Base-by-base conservation (phyloP, 2,797 vertebrate genomes). In the Cirrhinus molitorella region DNA sequence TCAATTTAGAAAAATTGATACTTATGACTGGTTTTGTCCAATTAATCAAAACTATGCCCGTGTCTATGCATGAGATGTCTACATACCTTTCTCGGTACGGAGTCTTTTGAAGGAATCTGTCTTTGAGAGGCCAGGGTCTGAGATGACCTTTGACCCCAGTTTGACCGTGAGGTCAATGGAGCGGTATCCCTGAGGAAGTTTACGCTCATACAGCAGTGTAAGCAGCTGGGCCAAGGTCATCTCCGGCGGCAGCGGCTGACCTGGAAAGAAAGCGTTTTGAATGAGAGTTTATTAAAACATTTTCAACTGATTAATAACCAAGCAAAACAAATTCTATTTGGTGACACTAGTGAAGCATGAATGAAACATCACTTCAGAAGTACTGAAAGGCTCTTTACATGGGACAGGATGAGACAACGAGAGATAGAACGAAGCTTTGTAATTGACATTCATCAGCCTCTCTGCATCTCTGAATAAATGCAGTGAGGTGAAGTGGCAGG, bases 81-180 rank as follows among this genome's bases (percentile, higher is more conserved):
- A 11, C 13, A n/a, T 94, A 99, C 98, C 98, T 97, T 99, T 99
- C 88, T 99, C 98, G 13, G 98, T 98, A 82, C 98, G 96, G 0
- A 99, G 94, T 84, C 98, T 96, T 93, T 99, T 99, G 93, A 99
- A 99, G 34, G 98, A 99, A 90, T 99, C 98, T 0, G 98, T 99
- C 94, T 99, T 99, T 12, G 98, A 99, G 10, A 99, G 95, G 47
- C 97, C 96, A 0, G 97, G 96, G 91, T 99, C 98, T 43, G 97
- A 98, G 91, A 99, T 99, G 63, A 99, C 95, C 93, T 98, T 99
- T 83, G 98, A 99, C 63, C 98, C 98, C 88, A 99, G 95, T 89
- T 99, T 99, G 88, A 99, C 98, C 2, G 96, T 98, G 86, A 99
- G 92, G 90, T 99, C 97, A 91, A 99, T 96, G 51, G 98, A 99